Conservation (phyloP, 2,888 invertebrate species). For the Oithona nana region DNA sequence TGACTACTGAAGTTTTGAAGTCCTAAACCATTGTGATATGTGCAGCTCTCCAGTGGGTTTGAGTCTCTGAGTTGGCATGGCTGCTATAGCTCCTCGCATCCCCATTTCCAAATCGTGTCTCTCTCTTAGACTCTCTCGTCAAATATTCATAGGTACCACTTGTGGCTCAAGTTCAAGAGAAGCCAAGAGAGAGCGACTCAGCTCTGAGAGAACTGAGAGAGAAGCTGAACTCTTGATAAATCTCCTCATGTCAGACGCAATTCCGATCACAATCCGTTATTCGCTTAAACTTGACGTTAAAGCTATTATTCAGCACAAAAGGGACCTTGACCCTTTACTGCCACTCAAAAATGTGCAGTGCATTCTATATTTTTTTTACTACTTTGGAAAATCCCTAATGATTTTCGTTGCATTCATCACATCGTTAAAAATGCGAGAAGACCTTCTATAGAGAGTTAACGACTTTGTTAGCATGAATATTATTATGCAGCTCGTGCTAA, state of each 20-base stretch:
- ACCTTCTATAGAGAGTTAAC: neutral
- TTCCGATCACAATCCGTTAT: neutral
- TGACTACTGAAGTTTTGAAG: neutral
- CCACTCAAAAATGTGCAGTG: too few species aligned
- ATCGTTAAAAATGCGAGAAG: too few species aligned
- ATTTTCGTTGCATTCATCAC: too few species aligned
- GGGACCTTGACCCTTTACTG: too few species aligned
- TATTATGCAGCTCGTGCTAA: neutral
- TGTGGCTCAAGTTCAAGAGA: neutral
- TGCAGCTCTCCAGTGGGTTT: neutral
- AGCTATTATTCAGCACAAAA: too few species aligned
- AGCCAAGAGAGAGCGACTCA: neutral
- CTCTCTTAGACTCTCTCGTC: too few species aligned
- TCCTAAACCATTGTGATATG: neutral
- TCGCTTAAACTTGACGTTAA: too few species aligned
- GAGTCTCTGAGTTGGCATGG: too few species aligned
- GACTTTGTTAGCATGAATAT: neutral
- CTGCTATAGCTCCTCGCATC: too few species aligned
- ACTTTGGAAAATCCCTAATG: too few species aligned
- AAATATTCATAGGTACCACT: neutral
- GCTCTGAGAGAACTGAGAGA: too few species aligned
- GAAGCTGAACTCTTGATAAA: neutral
- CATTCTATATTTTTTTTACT: too few species aligned
- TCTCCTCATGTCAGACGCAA: neutral
- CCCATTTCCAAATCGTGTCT: neutral